phyloP scores from a whole-genome alignment of 2,888 invertebrate genomes.

The Idaea straminata region DNA sequence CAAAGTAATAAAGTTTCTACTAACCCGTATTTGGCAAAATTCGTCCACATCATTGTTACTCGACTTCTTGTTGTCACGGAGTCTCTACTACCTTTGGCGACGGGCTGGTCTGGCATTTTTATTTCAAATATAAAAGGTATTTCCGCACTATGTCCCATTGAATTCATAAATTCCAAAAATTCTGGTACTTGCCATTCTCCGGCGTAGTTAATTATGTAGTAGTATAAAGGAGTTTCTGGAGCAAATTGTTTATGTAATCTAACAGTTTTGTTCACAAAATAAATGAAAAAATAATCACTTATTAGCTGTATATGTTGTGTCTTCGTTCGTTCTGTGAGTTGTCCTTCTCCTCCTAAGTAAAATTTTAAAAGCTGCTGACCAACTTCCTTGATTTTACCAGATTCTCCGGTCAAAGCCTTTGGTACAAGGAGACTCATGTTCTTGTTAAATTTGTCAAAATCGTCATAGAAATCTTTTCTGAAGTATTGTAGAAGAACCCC shows the following conservation, averaged over 20 bases:
- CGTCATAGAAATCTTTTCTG: constrained; percentile 49
- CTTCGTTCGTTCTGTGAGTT: constrained; percentile 52
- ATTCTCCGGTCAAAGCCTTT: constrained; percentile 48
- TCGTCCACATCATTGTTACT: constrained; percentile 72
- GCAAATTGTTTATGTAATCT: constrained; percentile 55
- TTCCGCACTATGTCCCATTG: constrained; percentile 62
- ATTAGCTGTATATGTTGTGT: constrained; percentile 63
- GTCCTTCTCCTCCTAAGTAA: constrained; percentile 57
- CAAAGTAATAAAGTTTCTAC: constrained; percentile 14
- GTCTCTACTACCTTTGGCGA: constrained; percentile 59
- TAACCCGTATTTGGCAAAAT: constrained; percentile 75
- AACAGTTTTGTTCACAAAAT: constrained; percentile 64
- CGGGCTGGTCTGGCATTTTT: constrained; percentile 35
- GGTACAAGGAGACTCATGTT: constrained; percentile 58
- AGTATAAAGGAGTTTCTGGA: constrained; percentile 59
- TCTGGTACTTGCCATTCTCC: constrained; percentile 63
- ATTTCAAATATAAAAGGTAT: constrained; percentile 62
- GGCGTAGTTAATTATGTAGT: constrained; percentile 60
- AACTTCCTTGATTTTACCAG: constrained; percentile 46
- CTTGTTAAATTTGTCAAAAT: constrained; percentile 57
- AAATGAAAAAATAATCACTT: constrained; percentile 66
- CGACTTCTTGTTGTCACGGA: constrained; percentile 56
- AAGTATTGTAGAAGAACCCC: constrained; percentile 49
- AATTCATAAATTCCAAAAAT: constrained; percentile 47
- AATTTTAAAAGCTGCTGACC: constrained; percentile 60